Conservation (phyloP, 2,888 invertebrate species). For the Drosophila parthenogenetica region DNA sequence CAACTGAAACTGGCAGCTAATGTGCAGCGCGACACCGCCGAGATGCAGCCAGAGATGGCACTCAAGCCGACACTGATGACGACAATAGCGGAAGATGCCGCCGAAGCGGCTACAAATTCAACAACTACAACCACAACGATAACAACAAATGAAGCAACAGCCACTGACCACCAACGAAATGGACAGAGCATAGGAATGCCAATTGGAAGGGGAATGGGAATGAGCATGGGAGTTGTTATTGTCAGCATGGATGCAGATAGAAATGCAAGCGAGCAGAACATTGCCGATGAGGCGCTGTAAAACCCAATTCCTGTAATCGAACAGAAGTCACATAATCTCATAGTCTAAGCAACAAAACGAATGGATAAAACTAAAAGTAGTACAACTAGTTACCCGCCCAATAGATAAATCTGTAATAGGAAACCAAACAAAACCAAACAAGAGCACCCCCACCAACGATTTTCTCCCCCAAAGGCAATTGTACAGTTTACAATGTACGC, state of each 20-base stretch:
- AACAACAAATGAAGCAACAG: constrained; percentile 25
- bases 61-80: constrained; percentile 55
- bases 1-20: constrained; percentile 47
- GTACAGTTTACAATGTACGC: background rate
- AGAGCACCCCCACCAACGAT: constrained; percentile 48
- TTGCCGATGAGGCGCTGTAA: constrained; percentile 83
- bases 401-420: constrained; percentile 15
- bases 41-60: background rate
- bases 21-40: constrained; percentile 12
- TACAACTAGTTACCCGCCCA: constrained; percentile 13
- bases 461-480: constrained; percentile 10
- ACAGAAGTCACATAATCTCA: constrained; percentile 63
- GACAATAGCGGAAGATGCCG: constrained; percentile 65
- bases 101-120: constrained; percentile 50
- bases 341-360: constrained; percentile 56
- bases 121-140: constrained; percentile 34
- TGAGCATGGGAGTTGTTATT: constrained; percentile 59
- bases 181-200: constrained; percentile 42
- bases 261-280: constrained; percentile 60
- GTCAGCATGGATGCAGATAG: constrained; percentile 71
- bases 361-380: background rate
- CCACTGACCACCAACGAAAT: constrained; percentile 37
- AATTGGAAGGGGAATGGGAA: constrained; percentile 33
- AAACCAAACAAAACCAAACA: constrained; percentile 46
- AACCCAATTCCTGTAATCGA: background rate